These are phyloP conservation scores for Crepidodera aurea DNA, from an alignment of 2,888 invertebrate species.

Conservation along the genomic window DNA sequence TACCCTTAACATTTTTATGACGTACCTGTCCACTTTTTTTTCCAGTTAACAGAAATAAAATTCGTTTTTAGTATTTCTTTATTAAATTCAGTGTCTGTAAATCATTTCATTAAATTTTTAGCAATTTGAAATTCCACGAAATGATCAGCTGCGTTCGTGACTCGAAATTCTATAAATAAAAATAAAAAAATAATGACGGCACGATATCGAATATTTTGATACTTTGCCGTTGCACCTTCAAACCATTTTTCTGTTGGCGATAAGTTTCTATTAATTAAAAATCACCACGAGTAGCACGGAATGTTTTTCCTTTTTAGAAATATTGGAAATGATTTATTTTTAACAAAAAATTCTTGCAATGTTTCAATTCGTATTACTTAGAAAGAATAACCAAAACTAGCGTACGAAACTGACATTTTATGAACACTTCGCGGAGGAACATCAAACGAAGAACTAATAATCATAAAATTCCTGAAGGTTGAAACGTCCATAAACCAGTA, in stretches of 20 bases:
- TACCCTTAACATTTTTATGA: too few species aligned
- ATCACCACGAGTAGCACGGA: too few species aligned
- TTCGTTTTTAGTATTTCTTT: too few species aligned
- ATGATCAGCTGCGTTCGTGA: constrained; percentile 22
- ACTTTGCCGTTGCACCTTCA: constrained; percentile 20
- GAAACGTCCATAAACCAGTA: constrained; percentile 44
- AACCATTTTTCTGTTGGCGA: constrained; percentile 9
- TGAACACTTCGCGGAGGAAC: constrained; percentile 24
- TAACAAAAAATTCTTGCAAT: not conserved
- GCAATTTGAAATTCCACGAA: constrained; percentile 18
- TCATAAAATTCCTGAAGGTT: constrained; percentile 42
- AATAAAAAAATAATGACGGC: constrained; percentile 17
- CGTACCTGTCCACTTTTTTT: too few species aligned
- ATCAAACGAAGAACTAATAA: constrained; percentile 34
- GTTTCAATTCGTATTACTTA: constrained; percentile 4
- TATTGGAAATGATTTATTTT: not conserved
- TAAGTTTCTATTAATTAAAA: constrained; percentile 18
- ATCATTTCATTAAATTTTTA: constrained; percentile 23
- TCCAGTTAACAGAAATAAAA: too few species aligned
- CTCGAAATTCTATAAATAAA: constrained; percentile 20
- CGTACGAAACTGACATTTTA: constrained; percentile 20
- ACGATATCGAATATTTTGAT: constrained; percentile 20
- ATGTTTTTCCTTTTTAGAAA: too few species aligned
- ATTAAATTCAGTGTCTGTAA: too few species aligned
- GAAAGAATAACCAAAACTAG: constrained; percentile 21